Base-by-base conservation (phyloP, 2,113 vertebrate genomes). In the Anguilla japonica region DNA sequence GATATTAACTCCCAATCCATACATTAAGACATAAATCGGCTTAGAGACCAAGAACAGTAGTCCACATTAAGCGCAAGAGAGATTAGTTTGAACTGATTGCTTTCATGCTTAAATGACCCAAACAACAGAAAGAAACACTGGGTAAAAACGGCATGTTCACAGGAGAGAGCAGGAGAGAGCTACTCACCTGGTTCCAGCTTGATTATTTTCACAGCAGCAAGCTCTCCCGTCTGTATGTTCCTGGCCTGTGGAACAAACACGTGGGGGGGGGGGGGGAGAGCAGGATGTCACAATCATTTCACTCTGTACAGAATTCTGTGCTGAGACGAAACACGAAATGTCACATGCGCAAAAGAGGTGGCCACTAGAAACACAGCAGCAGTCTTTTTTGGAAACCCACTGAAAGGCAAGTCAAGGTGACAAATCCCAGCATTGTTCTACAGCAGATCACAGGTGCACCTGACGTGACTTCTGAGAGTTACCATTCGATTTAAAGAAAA, bases 181-280 rank as follows among this genome's bases (percentile, higher is more conserved):
- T 90, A 95, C 97, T 96, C 96, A 99, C 98, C 98, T 93, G 97
- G 97, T 91, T 99, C 98, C 94, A 99, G 93, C 91, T 99, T 99
- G 90, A 99, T 99, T 90, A 99, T 98, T 96, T 99, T 99, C 88
- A 99, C 98, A 89, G 98, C 98, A 90, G 98, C 98, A 88, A 99
- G 94, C 87, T 98, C 98, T 92, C 98, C 98, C 0, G 97, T 99
- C 85, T 97, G 95, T 88, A 99, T 94, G 92, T 99, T 99, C 92
- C 98, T 97, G 90, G 98, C 98, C 98, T 99, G 95, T 87, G 95
- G 0, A n/a, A 91, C 83, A 94, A 95, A 92, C 87, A 93, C 46
- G 34, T 34, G 34, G 1, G 34, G 34, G 34, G 34, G 34, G 34
- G 34, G 34, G 34, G 34, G 34, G 34, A 60, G 3, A 57, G 13